A percentile compares a stretch with the other conserved stretches of the same genome.
phyloP scores from a whole-genome alignment of 92 coral and sea anemone species.

The Isaurus tuberculatus region DNA sequence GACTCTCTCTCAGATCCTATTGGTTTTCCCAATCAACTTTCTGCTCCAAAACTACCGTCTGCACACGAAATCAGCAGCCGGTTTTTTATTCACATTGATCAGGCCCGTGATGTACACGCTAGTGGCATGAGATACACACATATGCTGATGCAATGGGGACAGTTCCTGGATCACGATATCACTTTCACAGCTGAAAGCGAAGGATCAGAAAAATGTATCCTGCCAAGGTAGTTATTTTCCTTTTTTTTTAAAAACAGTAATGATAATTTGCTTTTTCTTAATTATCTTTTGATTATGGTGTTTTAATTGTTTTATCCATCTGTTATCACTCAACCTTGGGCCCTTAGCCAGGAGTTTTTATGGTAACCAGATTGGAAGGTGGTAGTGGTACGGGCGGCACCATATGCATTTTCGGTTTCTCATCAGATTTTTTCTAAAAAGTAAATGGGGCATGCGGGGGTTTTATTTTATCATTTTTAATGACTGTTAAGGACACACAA shows the following conservation, averaged over 20 bases:
- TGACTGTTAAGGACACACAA: too few relatives aligned
- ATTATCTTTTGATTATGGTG: not conserved
- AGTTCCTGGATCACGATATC: conserved; percentile 93
- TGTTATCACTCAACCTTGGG: too few relatives aligned
- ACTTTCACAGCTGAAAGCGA: conserved; percentile 98
- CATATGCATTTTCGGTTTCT: too few relatives aligned
- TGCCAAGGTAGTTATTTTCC: conserved; percentile 77
- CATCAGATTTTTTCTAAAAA: too few relatives aligned
- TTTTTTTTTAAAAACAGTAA: too few relatives aligned
- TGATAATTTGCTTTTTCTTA: not conserved
- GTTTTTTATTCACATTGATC: conserved; percentile 71
- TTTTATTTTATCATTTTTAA: too few relatives aligned
- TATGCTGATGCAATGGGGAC: conserved; percentile 99
- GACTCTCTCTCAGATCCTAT: conserved; percentile 88
- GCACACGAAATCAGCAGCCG: conserved; percentile 85
- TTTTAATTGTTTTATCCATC: too few relatives aligned
- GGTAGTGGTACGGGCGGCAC: too few relatives aligned
- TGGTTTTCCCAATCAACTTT: conserved; percentile 95
- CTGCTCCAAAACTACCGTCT: conserved; percentile 84
- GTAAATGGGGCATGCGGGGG: too few relatives aligned
- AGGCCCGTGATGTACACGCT: conserved; percentile 51
- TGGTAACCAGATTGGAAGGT: too few relatives aligned
- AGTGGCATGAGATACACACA: conserved; percentile 67
- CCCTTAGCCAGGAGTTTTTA: too few relatives aligned
- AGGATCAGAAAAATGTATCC: conserved; percentile 82